Base-by-base conservation (phyloP, 2,888 invertebrate species). In the Pocota personata region DNA sequence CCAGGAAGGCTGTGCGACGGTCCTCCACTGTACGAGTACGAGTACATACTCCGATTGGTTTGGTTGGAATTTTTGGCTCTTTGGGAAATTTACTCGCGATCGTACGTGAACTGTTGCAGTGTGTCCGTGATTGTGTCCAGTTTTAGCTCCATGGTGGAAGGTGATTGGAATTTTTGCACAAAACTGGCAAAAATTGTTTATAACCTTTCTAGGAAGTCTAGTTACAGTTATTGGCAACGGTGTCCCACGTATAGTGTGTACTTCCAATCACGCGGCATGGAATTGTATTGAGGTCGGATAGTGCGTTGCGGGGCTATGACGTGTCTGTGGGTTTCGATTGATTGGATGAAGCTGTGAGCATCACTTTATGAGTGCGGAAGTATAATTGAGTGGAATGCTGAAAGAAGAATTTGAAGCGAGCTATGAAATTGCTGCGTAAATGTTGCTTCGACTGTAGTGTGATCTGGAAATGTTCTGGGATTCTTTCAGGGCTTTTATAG, bases 161-260 rank as follows among this genome's bases (percentile, higher is more conserved):
- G 77, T 50, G 77, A 82, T 71, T 71, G 82, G 82, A 77, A 78
- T 84, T 62, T 75, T 52, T 37, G 64, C 48, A 64, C 75, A 69
- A 75, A 75, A 64, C 57, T 69, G 50, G 80, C 50, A 50, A 75
- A 84, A 79, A 84, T 84, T 75, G 84, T 75, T 84, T 71, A 62
- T 69, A 50, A 50, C 84, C 84, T 69, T 84, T 84, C 84, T 80
- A 60, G 84, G 84, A 84, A 80, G 80, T 72, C 69, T 32, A 80
- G 80, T 71, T 86, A 80, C 84, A 86, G 84, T 86, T 86, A 86
- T 64, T 57, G 71, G 57, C 75, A 60, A 84, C 80, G 66, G 58
- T 76, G 60, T 71, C 76, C 62, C 77, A 43, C 82, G 77, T 76
- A 62, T n/a, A 24, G 10, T 12, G 19, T 24, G 43, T 30, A 83